A percentile compares a stretch with the other conserved stretches of the same genome.
Conservation (phyloP, 2,113 vertebrate genomes). For the Myrmecophaga tridactyla region DNA sequence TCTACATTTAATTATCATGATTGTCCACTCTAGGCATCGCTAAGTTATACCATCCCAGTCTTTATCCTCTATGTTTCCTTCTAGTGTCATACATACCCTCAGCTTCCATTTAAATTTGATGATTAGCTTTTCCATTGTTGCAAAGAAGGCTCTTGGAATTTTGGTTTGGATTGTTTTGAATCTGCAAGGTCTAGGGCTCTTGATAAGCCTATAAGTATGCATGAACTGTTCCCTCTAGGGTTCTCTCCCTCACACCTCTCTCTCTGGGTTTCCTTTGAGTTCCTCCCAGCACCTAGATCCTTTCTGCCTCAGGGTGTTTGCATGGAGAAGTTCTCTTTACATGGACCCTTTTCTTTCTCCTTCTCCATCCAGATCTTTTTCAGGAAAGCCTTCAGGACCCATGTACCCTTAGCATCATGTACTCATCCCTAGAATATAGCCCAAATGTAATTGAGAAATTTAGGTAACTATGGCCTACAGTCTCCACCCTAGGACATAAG, state of each 20-base stretch:
- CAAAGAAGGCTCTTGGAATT: no score
- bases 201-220: rapidly evolving
- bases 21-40: no score
- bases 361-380: neutral
- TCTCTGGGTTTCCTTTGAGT: neutral
- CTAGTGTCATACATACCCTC: no score
- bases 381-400: neutral
- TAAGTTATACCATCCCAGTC: no score
- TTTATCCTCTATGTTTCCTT: no score
- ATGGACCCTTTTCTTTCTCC: neutral
- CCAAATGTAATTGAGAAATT: neutral
- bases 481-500: neutral
- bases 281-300: neutral
- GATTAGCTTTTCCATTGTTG: no score
- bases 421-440: neutral
- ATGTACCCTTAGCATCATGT: no score
- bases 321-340: neutral
- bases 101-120: no score
- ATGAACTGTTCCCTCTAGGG: neutral
- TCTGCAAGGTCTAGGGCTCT: no score
- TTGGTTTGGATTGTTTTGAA: no score
- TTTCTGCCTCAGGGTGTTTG: neutral
- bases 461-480: neutral
- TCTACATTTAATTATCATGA: no score
- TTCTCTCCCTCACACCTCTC: neutral